Conservation (phyloP, 2,797 vertebrate species). For the Fringilla coelebs region DNA sequence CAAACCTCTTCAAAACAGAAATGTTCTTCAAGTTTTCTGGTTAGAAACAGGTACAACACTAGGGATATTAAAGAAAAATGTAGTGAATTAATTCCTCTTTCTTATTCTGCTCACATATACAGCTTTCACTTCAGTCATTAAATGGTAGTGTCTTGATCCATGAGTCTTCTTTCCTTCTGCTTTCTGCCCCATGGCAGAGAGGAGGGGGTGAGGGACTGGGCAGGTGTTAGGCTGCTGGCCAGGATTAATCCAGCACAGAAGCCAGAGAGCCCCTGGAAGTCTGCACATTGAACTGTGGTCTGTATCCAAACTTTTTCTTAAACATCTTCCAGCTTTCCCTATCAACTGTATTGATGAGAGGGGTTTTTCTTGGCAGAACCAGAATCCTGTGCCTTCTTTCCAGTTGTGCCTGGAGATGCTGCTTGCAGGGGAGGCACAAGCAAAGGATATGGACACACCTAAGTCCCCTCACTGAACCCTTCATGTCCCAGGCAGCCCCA, state of each 20-base stretch:
- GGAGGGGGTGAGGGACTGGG: background rate
- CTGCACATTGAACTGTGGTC: background rate
- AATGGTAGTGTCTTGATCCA: background rate
- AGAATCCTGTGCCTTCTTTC: background rate
- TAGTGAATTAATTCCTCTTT: background rate
- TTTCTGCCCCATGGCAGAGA: background rate
- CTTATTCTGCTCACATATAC: background rate
- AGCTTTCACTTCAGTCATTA: background rate
- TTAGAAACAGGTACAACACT: background rate
- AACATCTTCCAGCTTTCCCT: background rate
- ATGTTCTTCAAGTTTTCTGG: background rate
- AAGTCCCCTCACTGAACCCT: background rate
- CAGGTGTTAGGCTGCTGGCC: background rate
- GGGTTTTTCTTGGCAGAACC: background rate
- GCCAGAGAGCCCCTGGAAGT: background rate
- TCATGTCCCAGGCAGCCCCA: fast-evolving
- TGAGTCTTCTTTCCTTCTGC: background rate
- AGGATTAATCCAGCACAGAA: background rate
- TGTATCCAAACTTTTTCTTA: background rate
- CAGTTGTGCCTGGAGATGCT: background rate
- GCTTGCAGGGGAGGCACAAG: background rate
- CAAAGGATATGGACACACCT: background rate
- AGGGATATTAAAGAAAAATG: background rate
- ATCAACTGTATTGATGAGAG: background rate
- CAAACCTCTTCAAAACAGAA: background rate